Evolutionary conservation across 2,113 vertebrate genomes (phyloP), one percentile per base, ranked within the genome.

Genomic region (Paracanthobrama guichenoti): DNA sequence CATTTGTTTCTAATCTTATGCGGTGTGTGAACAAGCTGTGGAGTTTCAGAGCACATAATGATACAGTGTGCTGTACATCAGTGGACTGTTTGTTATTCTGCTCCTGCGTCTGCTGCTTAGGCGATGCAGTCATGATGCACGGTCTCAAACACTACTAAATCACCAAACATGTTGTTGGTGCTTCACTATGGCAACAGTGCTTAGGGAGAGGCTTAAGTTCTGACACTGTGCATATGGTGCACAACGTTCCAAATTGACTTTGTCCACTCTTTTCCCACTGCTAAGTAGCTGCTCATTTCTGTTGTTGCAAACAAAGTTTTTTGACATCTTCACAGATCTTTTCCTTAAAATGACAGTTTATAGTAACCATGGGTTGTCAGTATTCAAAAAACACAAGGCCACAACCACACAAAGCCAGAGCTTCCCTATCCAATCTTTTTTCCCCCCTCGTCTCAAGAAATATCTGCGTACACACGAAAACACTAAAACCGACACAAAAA

Each of bases 181-280:
- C 46, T 44, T 76, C 73, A 42, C 71, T 75, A 76, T 69, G 60
- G 31, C 72, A 85, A 64, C 57, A 64, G 60, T 22, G 24, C 46
- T 31, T 1, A 12, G 12, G 26, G 57, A 50, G 28, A 67, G 16
- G 75, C 31, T n/a, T 10, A 60, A 13, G 48, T 44, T 74, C 53
- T 57, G 18, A 55, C 24, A 60, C 55, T 48, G 18, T 44, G 6
- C 28, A 64, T 57, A 67, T 82, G 31, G n/a, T 72, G 3, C 28
- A 11, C 31, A 10, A 42, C 8, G 24, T 4, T 82, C 18, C 18
- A 48, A 62, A 48, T 66, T 20, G 31, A 46, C 20, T 28, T 66
- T 16, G 11, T 26, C 31, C 35, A 1, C 22, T 24, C 7, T 24
- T n/a, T 62, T 18, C 5, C 20, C 22, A 46, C 60, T 22, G 13